Conservation (phyloP, 2,888 invertebrate genomes). For the Drosophila vallismaia region DNA sequence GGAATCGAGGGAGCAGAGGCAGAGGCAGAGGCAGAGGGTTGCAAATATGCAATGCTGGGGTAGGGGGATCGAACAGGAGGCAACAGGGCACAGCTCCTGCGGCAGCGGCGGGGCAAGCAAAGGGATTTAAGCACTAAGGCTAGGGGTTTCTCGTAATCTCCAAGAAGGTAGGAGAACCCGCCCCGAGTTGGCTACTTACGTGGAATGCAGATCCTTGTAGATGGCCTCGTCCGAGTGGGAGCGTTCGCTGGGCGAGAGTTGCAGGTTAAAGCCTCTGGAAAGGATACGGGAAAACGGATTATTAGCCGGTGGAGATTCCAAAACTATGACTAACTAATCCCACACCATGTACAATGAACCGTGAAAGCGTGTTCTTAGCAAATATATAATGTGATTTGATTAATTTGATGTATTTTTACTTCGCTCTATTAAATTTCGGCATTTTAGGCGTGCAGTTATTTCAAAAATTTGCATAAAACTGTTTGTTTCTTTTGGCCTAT, state of each 20-base stretch:
- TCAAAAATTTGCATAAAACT: background rate
- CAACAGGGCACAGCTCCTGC: constrained; percentile 21
- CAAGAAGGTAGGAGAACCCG: background rate
- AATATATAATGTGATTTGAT: background rate
- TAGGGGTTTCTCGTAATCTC: constrained; percentile 13
- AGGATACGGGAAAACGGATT: background rate
- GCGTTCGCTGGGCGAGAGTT: constrained; percentile 85
- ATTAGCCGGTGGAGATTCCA: background rate
- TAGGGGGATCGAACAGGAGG: constrained; percentile 50
- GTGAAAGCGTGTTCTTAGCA: background rate
- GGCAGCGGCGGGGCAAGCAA: background rate
- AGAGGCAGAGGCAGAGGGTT: background rate
- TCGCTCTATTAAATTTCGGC: background rate
- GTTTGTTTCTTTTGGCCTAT: background rate
- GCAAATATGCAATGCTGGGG: constrained; percentile 3
- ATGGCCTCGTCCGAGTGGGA: constrained; percentile 93
- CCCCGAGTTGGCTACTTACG: constrained; percentile 86
- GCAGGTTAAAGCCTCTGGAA: constrained; percentile 91
- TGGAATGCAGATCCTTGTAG: constrained; percentile 92
- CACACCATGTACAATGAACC: background rate
- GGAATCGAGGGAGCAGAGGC: background rate
- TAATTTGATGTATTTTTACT: background rate
- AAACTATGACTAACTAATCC: background rate
- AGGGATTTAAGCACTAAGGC: constrained; percentile 33
- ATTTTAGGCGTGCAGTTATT: constrained; percentile 2